Evolutionary conservation across 2,888 invertebrate genomes (phyloP), one percentile per base, ranked within the genome.

Genomic region (Drosophila maculinotata): DNA sequence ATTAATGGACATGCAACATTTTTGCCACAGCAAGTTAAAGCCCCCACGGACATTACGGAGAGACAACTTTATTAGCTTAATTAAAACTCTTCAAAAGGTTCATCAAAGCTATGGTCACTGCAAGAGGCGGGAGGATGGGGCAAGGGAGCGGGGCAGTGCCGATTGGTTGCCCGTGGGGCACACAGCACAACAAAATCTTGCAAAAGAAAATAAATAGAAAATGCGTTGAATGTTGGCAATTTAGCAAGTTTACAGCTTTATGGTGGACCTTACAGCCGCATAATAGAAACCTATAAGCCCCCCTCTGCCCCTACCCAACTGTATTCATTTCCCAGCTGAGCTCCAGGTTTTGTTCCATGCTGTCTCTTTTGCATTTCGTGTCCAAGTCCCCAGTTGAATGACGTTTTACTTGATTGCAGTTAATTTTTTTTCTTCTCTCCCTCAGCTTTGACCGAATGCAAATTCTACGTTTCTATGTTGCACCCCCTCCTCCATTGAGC

Each of bases 321-420:
- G 10, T 5, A 9, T 8, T n/a, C 36, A 47, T 17, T 48, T 58
- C 38, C 45, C 41, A 35, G 33, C 48, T 67, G 41, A 28, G 41
- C 63, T 51, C 64, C 51, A 63, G 42, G 63, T 20, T 35, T 30
- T 30, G 23, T 35, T 14, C 3, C 64, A 36, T 31, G 41, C 41
- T 47, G 35, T 41, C 49, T 41, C 56, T 36, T 25, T 48, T 38
- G 25, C 48, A 56, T 41, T 44, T 35, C 56, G 48, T 66, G 65
- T 14, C 26, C 41, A 30, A 54, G 47, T 65, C 67, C 67, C 28
- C 51, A 60, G 78, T 76, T 81, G 81, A 81, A 81, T 81, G 81
- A 81, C 88, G 88, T 76, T 84, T 87, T 69, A 77, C 77, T 82
- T 88, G 88, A 89, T 88, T 89, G 89, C 88, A 87, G 82, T 87